phyloP scores from a whole-genome alignment of 2,888 invertebrate genomes.

The Tetrapedia diversipes region DNA sequence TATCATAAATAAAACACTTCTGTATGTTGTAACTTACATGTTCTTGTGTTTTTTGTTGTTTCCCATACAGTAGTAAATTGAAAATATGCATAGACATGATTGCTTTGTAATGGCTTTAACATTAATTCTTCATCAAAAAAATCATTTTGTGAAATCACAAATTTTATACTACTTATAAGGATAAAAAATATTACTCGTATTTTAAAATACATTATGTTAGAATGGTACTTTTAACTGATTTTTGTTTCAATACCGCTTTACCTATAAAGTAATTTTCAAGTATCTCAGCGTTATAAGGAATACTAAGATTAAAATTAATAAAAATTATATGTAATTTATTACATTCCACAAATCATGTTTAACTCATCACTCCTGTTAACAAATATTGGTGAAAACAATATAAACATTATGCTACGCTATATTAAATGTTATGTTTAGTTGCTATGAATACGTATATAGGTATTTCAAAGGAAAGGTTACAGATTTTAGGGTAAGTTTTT shows the following conservation, averaged over 20 bases:
- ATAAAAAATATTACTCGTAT: slow-evolving; percentile 20
- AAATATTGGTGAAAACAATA: background rate
- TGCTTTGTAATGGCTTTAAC: slow-evolving; percentile 92
- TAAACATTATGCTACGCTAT: background rate
- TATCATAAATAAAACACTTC: too few species aligned
- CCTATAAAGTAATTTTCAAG: slow-evolving; percentile 10
- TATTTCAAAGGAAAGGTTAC: too few species aligned
- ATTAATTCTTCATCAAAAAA: slow-evolving; percentile 94
- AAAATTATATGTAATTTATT: background rate
- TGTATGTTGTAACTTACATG: slow-evolving; percentile 68
- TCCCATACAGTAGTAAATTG: slow-evolving; percentile 94
- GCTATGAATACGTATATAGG: too few species aligned
- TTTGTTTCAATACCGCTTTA: background rate
- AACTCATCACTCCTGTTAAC: background rate
- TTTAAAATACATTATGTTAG: background rate
- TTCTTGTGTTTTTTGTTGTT: slow-evolving; percentile 69
- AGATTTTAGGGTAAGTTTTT: too few species aligned
- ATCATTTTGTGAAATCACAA: slow-evolving; percentile 83
- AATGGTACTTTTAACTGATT: background rate
- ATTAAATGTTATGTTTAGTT: background rate
- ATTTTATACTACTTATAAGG: slow-evolving; percentile 42
- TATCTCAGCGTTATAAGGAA: background rate
- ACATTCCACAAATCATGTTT: slow-evolving; percentile 13
- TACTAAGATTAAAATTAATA: background rate
- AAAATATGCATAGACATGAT: slow-evolving; percentile 94